Base-by-base conservation (phyloP, 2,888 invertebrate genomes). In the Agrilus biguttatus region DNA sequence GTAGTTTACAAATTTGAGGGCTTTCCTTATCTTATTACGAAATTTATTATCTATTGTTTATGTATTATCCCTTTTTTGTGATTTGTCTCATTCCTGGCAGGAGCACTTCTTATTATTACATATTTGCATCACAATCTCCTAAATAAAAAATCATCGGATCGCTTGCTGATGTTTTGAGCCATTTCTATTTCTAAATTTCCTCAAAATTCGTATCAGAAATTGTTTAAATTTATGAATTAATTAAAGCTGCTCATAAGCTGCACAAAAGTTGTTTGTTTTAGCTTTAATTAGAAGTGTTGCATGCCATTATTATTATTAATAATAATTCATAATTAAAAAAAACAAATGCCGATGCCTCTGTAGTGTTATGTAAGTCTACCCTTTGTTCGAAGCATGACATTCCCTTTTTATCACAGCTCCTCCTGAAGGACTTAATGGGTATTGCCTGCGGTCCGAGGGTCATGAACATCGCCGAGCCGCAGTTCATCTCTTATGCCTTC, bases 1-100 rank as follows among this genome's bases (percentile, higher is more conserved):
- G 19, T 41, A 57, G 55, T 55, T 48, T 46, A 53, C 55, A 53
- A 49, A 57, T 57, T 52, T 63, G 66, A 64, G 66, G 66, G 65
- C 65, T 65, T 55, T 65, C 64, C 66, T 63, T 65, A 62, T 62
- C 61, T 55, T 28, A 32, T 28, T 28, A 28, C 28, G 28, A 28
- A 10, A 5, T 10, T 28, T 10, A 10, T 23, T n/a, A 8, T 23
- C 6, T 23, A 8, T 23, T 23, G 23, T 5, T 33, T 17, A 38
- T 35, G 40, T 28, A 43, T 28, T 21, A 10, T 28, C 28, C 28
- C 28, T 28, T 28, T 28, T 28, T 28, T 28, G 28, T 28, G 28
- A 28, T 28, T 28, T 28, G 28, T 28, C 28, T 10, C 4, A 28
- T 10, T 28, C 28, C 28, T 28, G 28, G 28, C 28, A 10, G 28